phyloP scores from a whole-genome alignment of 2,888 invertebrate species.

The Masnerella sp. region DNA sequence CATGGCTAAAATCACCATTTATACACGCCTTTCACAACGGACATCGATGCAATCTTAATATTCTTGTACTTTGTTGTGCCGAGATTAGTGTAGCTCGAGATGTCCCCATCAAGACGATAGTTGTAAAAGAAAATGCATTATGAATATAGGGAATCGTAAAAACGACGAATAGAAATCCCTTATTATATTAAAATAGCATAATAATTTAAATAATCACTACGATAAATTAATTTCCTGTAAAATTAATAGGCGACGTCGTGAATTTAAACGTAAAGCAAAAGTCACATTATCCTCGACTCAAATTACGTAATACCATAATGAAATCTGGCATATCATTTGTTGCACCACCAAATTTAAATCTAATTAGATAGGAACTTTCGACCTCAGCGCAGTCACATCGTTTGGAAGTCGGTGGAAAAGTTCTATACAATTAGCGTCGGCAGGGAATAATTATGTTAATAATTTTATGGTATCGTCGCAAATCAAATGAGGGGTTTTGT shows the following conservation, averaged over 20 bases:
- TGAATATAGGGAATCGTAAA: too few relatives aligned
- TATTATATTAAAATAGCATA: too few relatives aligned
- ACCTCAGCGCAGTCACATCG: constrained; percentile 28
- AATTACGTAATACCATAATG: too few relatives aligned
- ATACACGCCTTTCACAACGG: constrained; percentile 60
- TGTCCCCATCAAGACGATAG: constrained; percentile 48
- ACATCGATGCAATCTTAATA: constrained; percentile 60
- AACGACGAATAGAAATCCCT: too few relatives aligned
- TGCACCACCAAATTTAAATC: constrained; percentile 31
- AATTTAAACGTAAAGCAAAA: too few relatives aligned
- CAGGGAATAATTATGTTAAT: constrained; percentile 13
- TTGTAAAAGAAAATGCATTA: constrained; percentile 30
- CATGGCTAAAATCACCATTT: constrained; percentile 58
- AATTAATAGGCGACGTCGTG: too few relatives aligned
- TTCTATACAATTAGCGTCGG: neutral
- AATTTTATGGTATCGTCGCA: too few relatives aligned
- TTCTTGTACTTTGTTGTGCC: constrained; percentile 57
- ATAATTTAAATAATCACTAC: too few relatives aligned
- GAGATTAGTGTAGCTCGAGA: constrained; percentile 49
- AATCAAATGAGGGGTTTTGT: too few relatives aligned
- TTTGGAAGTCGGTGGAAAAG: constrained; percentile 20
- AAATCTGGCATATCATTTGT: constrained; percentile 13
- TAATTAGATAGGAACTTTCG: constrained; percentile 29
- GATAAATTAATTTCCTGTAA: too few relatives aligned
- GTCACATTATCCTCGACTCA: too few relatives aligned